Evolutionary conservation across 2,797 vertebrate genomes (phyloP), one percentile per base, ranked within the genome.

Genomic region (Catharus ustulatus): DNA sequence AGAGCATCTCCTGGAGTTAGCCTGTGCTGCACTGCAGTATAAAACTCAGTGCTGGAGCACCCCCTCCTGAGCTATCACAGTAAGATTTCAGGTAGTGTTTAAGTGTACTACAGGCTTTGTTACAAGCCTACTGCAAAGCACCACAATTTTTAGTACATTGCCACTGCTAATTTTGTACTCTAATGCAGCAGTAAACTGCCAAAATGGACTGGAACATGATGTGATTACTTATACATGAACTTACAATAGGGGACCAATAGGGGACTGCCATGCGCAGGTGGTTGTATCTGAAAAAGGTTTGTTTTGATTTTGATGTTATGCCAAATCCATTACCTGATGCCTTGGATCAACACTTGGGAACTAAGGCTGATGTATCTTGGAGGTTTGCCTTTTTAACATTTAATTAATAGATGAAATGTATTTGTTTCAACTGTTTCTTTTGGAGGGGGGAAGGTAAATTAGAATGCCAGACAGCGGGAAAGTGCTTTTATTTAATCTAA

Each of bases 231-330:
- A 26, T 13, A 49, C 48, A 13, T 15, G 8, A 66, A 16, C 12
- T 78, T 40, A 24, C 13, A 32, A n/a, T n/a, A n/a, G n/a, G n/a
- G n/a, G 5, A 7, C 40, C 32, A 71, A n/a, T 20, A 51, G 30
- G 40, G 69, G 20, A 11, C 1, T 63, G 48, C 27, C 1, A 1
- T 12, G 4, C 19, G 26, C 0, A 3, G 14, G 4, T 78, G 54
- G 22, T 66, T 3, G 0, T 23, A 26, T 13, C 24, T 91, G 40
- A 67, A 85, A 59, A 13, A 55, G 11, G 6, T 79, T 87, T 42
- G 21, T 42, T 81, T 80, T 54, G 34, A 49, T 34, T 77, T 48
- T 16, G 23, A 14, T 57, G 17, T 23, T 15, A 9, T 24, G 21
- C 20, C 21, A 18, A 12, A 9, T 36, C 78, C 18, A 15, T 68